Percentiles rank a stretch among this genome's conserved stretches.
Evolutionary conservation across 2,797 vertebrate species (phyloP).

Genomic region (Mergus octosetaceus): DNA sequence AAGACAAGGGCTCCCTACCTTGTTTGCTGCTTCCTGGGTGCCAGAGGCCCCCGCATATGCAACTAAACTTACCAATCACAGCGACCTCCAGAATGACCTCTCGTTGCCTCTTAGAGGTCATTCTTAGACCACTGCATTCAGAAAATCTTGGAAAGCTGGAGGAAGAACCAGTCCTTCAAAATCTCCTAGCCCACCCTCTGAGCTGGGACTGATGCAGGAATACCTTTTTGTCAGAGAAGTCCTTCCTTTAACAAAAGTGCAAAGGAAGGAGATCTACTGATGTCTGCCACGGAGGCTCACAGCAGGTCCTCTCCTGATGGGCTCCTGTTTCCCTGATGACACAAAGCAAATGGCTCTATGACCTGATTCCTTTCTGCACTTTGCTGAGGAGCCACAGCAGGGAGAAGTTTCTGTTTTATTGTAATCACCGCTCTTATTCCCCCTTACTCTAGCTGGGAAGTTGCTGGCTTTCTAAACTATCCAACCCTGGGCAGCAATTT

Average conservation of each 20-base stretch:
- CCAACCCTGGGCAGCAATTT: not conserved
- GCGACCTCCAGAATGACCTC: not conserved
- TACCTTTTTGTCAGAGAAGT: not conserved
- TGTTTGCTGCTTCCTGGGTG: not conserved
- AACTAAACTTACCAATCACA: not conserved
- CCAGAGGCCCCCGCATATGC: not conserved
- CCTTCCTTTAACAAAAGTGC: not conserved
- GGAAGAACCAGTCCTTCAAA: not conserved
- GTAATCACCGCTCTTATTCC: not conserved
- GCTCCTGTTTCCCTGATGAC: rapidly evolving
- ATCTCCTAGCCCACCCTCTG: rapidly evolving
- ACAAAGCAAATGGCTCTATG: rapidly evolving
- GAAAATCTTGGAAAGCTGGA: not conserved
- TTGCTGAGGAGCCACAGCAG: not conserved
- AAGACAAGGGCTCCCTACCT: not conserved
- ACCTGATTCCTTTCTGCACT: not conserved
- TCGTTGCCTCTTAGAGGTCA: not conserved
- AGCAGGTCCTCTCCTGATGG: not conserved
- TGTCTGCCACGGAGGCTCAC: rapidly evolving
- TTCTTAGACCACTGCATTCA: not conserved
- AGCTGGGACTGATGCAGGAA: not conserved
- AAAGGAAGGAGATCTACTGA: not conserved
- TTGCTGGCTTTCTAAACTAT: not conserved
- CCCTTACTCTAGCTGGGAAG: not conserved
- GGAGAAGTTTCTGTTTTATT: not conserved